Evolutionary conservation across 1,140 invertebrate genomes (phyloP), one percentile per base, ranked within the genome.

Genomic region (Drosophila repleta): DNA sequence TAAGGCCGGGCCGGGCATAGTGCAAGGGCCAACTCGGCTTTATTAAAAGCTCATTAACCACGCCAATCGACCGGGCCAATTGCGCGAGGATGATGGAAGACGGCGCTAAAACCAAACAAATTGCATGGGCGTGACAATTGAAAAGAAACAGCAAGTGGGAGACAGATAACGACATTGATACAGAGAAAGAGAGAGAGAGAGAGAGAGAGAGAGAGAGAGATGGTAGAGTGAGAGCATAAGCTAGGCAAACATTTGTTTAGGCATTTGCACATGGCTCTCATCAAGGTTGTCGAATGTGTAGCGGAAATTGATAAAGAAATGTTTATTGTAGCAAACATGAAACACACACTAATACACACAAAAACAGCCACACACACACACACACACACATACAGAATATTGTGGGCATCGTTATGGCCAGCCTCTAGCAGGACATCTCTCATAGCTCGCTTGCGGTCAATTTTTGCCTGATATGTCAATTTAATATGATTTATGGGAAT

Each of bases 401-500:
- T 74, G 60, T 53, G 32, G 13, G 29, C 46, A 71, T 71, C 51
- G 52, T 46, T 21, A 41, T 48, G 26, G 18, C n/a, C 20, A 18
- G 8, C 17, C 55, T 4, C 24, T 15, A 45, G 49, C 55, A 43
- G 24, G 24, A 67, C n/a, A 55, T 55, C 11, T 68, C 18, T 29
- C 55, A 61, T 32, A 37, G 39, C 70, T 68, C 56, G 55, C 76
- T 74, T 88, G 79, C 79, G 83, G 83, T 88, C 83, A 83, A 88
- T 79, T 88, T 83, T 83, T 51, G 83, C 69, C 79, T 83, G 79
- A 88, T 88, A 88, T 88, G 83, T 88, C 83, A 88, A 88, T 88
- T 88, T 88, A 88, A 88, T 88, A 88, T 88, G 83, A 88, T 88
- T 88, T 88, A 88, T 88, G 83, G 76, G 83, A 88, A 83, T 88